Base-by-base conservation (phyloP, 2,797 vertebrate species). In the Perdix hodgsoniae region DNA sequence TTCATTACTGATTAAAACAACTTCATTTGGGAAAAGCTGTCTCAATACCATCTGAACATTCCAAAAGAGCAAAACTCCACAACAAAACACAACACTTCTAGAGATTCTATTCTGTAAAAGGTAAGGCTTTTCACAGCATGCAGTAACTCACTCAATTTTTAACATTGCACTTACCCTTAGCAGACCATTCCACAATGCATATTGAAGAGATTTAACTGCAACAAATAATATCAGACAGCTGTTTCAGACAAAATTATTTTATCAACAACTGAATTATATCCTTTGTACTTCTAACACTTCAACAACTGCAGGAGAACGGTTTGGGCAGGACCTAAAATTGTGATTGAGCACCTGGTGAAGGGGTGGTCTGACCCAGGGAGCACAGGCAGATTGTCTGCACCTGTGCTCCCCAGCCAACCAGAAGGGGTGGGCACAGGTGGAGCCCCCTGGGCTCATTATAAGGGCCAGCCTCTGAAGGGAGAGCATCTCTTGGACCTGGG, bases 281-380 rank as follows among this genome's bases (percentile, higher is more conserved):
- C 85, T 76, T 64, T 79, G 50, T 12, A 87, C 26, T 86, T 89
- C 42, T 39, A 86, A 70, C 17, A 57, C 60, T 76, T 65, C 42
- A 81, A 33, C 21, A 17, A 86, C 21, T 18, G 27, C 16, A 54
- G 52, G 29, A 10, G 27, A 54, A 17, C 27, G 6, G 27, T 52
- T 29, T 18, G 50, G 50, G 10, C 50, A 54, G 27, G 50, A 6
- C 50, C 31, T 18, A 16, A 29, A 52, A 16, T 29, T 15, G 50
- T 31, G 50, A 52, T 52, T 29, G 50, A 52, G 27, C 50, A 52
- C 50, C 50, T 52, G 50, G 27, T 52, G 50, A 29, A 52, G 50
- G 27, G 50, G 27, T 29, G 50, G 50, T 16, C 50, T 52, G 27
- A 16, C 49, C 49, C 49, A 52, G 26, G 49, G 26, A 52, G 49